Conservation (phyloP, 2,113 vertebrate genomes). For the Polyodon spathula region DNA sequence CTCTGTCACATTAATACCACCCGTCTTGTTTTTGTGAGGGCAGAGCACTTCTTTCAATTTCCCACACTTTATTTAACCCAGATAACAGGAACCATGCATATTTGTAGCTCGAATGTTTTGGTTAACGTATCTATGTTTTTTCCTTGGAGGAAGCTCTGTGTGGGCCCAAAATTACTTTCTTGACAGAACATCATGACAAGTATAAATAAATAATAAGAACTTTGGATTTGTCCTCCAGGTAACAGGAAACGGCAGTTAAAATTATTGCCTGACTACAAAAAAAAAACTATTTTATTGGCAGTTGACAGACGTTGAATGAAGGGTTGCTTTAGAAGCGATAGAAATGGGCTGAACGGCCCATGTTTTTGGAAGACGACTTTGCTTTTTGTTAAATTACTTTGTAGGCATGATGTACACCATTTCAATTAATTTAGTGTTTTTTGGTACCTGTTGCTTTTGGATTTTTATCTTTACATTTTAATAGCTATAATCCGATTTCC, state of each 20-base stretch:
- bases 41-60: conserved; percentile 23
- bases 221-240: conserved; percentile 16
- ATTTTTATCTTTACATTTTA: too few relatives aligned
- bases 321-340: not conserved
- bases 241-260: conserved; percentile 19
- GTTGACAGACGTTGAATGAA: conserved; percentile 2
- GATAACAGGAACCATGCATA: conserved; percentile 41
- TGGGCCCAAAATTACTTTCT: conserved; percentile 20
- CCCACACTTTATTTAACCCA: conserved; percentile 50
- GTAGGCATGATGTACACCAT: too few relatives aligned
- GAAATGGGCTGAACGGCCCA: not conserved
- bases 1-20: conserved; percentile 33
- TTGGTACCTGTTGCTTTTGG: too few relatives aligned
- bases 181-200: conserved; percentile 31
- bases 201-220: conserved; percentile 29
- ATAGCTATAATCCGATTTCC: too few relatives aligned
- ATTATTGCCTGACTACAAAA: conserved; percentile 7
- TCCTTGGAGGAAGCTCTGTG: conserved; percentile 49
- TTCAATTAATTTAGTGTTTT: too few relatives aligned
- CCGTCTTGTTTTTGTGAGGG: conserved; percentile 43
- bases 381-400: not conserved
- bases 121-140: conserved; percentile 47
- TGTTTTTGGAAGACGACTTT: not conserved
- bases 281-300: conserved; percentile 2
- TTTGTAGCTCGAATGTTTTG: conserved; percentile 47